These are phyloP conservation scores for Idaea dimidiata DNA, from an alignment of 2,888 invertebrate species.

Conservation along the genomic window DNA sequence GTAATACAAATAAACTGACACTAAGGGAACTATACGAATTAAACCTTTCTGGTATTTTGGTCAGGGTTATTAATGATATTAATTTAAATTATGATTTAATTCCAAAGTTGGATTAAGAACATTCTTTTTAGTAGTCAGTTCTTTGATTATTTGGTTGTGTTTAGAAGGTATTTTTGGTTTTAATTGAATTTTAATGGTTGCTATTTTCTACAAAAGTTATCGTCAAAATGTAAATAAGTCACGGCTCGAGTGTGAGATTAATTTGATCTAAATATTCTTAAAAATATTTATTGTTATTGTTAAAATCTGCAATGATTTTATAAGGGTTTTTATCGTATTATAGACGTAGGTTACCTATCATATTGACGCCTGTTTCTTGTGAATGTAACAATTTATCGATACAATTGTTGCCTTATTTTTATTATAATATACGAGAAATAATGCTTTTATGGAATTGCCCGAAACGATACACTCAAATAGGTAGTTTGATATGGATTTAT, in stretches of 20 bases:
- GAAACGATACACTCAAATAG: conserved; percentile 37
- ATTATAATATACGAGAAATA: conserved; percentile 28
- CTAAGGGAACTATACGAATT: background rate
- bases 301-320: conserved; percentile 39
- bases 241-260: conserved; percentile 49
- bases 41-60: background rate
- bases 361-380: conserved; percentile 27
- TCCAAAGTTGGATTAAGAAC: too few species aligned
- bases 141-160: background rate
- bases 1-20: too few species aligned
- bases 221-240: conserved; percentile 26
- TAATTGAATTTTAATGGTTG: too few species aligned
- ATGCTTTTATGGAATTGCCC: conserved; percentile 53
- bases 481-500: conserved; percentile 35
- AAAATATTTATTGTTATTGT: conserved; percentile 43
- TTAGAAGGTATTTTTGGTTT: background rate
- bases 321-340: conserved; percentile 19
- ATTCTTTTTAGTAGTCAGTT: too few species aligned
- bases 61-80: background rate
- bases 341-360: background rate
- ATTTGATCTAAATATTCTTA: conserved; percentile 44
- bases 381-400: conserved; percentile 42
- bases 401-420: conserved; percentile 59
- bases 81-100: background rate
- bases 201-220: background rate